phyloP scores from a whole-genome alignment of 2,888 invertebrate species.

The Ceratothoa steindachneri region DNA sequence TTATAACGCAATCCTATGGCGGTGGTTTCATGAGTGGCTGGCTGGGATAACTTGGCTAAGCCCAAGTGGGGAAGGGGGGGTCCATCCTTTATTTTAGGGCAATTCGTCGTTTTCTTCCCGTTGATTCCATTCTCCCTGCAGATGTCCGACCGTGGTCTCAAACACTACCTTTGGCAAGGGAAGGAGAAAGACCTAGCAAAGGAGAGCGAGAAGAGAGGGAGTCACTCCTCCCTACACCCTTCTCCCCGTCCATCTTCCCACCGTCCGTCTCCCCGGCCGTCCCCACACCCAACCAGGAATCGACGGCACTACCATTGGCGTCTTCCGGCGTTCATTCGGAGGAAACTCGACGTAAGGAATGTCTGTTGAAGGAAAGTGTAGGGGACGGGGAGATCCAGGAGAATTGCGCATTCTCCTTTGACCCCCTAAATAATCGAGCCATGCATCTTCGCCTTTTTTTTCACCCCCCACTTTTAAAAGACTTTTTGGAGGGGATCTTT shows the following conservation, averaged over 20 bases:
- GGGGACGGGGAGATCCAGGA: background rate
- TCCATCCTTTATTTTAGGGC: no score
- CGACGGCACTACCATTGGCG: background rate
- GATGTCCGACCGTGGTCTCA: background rate
- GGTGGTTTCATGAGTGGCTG: no score
- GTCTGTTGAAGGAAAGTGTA: no score
- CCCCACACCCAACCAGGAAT: background rate
- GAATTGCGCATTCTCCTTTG: background rate
- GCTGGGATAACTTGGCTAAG: no score
- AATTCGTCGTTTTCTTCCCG: no score
- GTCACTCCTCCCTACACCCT: background rate
- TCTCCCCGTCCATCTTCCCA: background rate
- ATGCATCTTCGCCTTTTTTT: no score
- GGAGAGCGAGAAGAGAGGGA: background rate
- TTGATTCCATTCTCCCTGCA: background rate
- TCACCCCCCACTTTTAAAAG: no score
- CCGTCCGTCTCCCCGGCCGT: slow-evolving; percentile 6
- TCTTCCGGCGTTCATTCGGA: background rate
- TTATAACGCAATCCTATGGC: no score
- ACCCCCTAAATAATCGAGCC: background rate
- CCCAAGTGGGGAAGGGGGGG: no score
- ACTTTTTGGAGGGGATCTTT: no score
- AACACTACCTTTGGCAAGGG: background rate
- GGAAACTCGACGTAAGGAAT: background rate
- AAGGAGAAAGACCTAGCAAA: background rate